These are phyloP conservation scores for Bufo bufo DNA, from an alignment of 2,113 vertebrate species.

Conservation along the genomic window DNA sequence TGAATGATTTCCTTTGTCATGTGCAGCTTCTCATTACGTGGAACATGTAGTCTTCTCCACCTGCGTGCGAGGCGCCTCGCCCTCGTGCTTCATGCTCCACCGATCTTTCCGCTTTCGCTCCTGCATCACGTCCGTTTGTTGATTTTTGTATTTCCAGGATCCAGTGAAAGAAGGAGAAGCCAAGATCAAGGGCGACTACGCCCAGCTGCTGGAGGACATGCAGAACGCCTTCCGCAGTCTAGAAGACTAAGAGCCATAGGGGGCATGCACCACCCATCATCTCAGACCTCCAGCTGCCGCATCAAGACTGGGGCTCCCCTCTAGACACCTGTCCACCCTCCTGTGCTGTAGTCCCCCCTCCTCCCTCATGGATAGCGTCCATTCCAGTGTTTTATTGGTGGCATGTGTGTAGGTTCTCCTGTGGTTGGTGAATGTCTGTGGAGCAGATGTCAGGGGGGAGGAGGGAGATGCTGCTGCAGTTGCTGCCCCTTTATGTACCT, in stretches of 20 bases:
- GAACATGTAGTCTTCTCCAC: too few relatives aligned
- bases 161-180: constrained; percentile 92
- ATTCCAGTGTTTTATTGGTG: constrained; percentile 64
- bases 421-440: constrained; percentile 63
- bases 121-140: constrained; percentile 1
- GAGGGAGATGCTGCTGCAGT: constrained; percentile 56
- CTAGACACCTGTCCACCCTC: constrained; percentile 63
- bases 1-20: background rate
- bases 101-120: background rate
- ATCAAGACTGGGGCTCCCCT: constrained; percentile 69
- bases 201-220: constrained; percentile 95
- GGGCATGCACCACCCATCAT: constrained; percentile 70
- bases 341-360: constrained; percentile 67
- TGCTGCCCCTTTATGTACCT: background rate
- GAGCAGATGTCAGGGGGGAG: constrained; percentile 40
- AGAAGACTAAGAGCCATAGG: constrained; percentile 81
- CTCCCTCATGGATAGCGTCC: constrained; percentile 68
- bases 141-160: constrained; percentile 75
- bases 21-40: background rate
- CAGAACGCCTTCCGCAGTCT: constrained; percentile 95
- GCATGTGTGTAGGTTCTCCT: constrained; percentile 59
- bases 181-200: constrained; percentile 93
- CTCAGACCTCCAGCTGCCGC: constrained; percentile 69
- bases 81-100: background rate
- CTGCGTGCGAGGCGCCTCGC: too few relatives aligned